phyloP scores from a whole-genome alignment of 2,797 vertebrate species.

The Okamejei kenojei region DNA sequence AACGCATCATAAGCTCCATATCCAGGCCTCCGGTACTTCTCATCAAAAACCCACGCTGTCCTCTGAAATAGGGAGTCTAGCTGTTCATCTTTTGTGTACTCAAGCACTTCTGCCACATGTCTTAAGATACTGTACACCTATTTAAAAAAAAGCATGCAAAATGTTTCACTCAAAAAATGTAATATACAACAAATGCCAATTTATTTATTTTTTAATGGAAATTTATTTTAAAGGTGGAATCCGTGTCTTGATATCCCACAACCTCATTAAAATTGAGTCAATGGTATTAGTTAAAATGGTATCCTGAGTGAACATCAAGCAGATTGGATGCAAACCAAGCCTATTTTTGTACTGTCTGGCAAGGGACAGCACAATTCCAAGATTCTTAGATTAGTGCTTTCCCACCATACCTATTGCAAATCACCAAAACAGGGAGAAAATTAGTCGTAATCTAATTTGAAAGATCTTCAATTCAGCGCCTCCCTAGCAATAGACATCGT shows the following conservation, averaged over 20 bases:
- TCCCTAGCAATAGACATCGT: no score
- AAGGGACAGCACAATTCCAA: neutral
- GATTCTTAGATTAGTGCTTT: neutral
- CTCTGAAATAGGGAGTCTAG: slow-evolving; percentile 93
- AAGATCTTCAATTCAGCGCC: neutral
- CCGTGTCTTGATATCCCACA: neutral
- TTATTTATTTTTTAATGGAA: neutral
- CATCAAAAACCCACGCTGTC: slow-evolving; percentile 97
- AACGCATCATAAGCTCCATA: slow-evolving; percentile 98
- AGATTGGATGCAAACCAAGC: neutral
- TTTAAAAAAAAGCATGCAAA: neutral
- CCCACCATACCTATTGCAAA: no score
- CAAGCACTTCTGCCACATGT: slow-evolving; percentile 92
- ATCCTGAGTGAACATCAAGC: neutral
- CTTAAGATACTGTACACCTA: slow-evolving; percentile 97
- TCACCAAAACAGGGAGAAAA: slow-evolving; percentile 37
- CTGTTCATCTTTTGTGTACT: slow-evolving; percentile 95
- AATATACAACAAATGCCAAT: neutral
- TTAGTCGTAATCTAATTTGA: neutral
- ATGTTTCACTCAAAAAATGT: neutral
- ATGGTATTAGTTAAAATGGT: neutral
- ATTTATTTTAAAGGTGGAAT: neutral
- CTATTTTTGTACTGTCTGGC: neutral
- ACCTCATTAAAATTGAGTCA: neutral
- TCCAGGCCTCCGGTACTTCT: slow-evolving; percentile 94